Base-by-base conservation (phyloP, 92 coral and sea anemone species). In the Anthopleura xanthogrammica region DNA sequence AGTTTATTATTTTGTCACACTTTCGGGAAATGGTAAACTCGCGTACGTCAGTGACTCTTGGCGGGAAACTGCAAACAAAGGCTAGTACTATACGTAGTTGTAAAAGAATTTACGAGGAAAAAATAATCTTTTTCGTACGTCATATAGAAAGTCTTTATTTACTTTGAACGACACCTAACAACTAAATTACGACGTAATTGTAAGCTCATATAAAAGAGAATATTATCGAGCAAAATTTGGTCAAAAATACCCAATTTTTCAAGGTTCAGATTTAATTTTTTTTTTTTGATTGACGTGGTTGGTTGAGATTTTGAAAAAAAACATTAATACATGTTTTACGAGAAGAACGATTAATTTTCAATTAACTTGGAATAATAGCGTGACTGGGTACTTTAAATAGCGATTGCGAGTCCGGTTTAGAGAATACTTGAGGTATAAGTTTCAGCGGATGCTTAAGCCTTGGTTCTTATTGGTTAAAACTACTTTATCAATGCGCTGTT, bases 391-490 rank as follows among this genome's bases (percentile, higher is more conserved):
- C 74, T 68, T 68, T 68, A 68, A 29, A 68, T 68, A 68, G 74
- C 42, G 40, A 12, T 68, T 68, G 36, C 74, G 74, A 68, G 74
- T 23, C 42, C 6, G 19, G 3, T 60, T 60, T 17, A 14, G 20
- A 16, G 65, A 20, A 62, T 20, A 68, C 74, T 68, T 12, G 12
- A 24, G 17, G 11, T 9, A 68, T 68, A 29, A 68, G 74, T 68
- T 68, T 68, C 74, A 68, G 11, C 74, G 74, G 42, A 68, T 68
- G 74, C 29, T 68, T 68, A 68, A 68, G 74, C 41, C 41, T 68
- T 36, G 74, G 16, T 68, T 68, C 43, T 68, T 22, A 68, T 68
- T 68, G 74, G 74, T n/a, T 42, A 68, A 29, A 68, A 24, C 1
- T 29, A 5, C 74, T 36, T 23, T 68, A 68, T 68, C 74, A 36